Conservation (phyloP, 1,140 invertebrate genomes). For the Magallana angulata region DNA sequence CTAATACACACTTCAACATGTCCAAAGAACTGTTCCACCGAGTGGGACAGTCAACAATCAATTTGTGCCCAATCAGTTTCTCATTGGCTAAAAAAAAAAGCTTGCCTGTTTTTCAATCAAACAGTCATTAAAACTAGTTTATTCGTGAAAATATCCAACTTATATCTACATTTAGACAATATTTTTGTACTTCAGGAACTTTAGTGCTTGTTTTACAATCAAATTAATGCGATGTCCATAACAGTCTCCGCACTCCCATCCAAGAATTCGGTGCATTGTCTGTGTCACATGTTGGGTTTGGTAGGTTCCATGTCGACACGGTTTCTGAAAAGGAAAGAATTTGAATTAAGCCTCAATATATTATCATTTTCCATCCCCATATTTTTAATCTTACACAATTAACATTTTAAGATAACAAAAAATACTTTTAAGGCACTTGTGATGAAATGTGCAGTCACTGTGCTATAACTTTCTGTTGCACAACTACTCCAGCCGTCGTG, state of each 20-base stretch:
- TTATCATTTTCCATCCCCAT: neutral
- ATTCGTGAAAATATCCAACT: constrained; percentile 37
- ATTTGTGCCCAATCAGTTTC: neutral
- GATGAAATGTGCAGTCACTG: constrained; percentile 38
- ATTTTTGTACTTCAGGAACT: constrained; percentile 1
- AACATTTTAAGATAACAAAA: neutral
- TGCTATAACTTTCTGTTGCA: constrained; percentile 43
- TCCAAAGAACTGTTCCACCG: neutral
- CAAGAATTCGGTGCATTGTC: constrained; percentile 59
- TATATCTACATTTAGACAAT: constrained; percentile 32
- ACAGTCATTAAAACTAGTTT: constrained; percentile 10
- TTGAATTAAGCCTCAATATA: neutral
- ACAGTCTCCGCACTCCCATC: constrained; percentile 49
- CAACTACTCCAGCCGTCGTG: neutral
- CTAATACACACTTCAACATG: constrained; percentile 24
- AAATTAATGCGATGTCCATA: constrained; percentile 60
- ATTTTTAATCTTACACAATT: neutral
- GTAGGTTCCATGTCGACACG: constrained; percentile 5
- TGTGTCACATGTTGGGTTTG: constrained; percentile 27
- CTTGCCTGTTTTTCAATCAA: constrained; percentile 11
- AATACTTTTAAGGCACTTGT: constrained; percentile 1
- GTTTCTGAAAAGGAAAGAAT: neutral
- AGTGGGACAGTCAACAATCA: neutral
- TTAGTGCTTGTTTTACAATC: constrained; percentile 44
- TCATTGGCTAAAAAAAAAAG: neutral